A percentile compares a stretch with the other conserved stretches of the same genome.
These are phyloP conservation scores for Bellardia pandia DNA, from an alignment of 2,888 invertebrate genomes.

Conservation along the genomic window DNA sequence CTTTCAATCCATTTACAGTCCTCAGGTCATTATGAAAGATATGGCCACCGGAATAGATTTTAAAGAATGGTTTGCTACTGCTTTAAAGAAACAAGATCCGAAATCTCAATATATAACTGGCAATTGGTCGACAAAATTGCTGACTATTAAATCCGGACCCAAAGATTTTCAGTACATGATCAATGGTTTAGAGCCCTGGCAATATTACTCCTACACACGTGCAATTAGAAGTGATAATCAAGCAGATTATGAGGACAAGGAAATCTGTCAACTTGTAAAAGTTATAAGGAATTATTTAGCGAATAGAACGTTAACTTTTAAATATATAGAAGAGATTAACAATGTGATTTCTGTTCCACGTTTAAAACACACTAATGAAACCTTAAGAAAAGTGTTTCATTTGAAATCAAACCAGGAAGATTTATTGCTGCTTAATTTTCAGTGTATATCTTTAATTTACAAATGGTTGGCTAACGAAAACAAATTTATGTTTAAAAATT, in stretches of 20 bases:
- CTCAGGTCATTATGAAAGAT: slow-evolving; percentile 77
- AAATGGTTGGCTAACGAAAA: slow-evolving; percentile 81
- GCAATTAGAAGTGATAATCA: neutral
- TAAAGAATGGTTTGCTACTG: slow-evolving; percentile 83
- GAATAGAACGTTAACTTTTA: slow-evolving; percentile 78
- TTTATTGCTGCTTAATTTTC: slow-evolving; percentile 80
- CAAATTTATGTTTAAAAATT: slow-evolving; percentile 77
- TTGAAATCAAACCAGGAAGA: slow-evolving; percentile 2
- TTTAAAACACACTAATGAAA: neutral
- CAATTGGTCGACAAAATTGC: slow-evolving; percentile 83
- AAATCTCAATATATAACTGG: slow-evolving; percentile 84
- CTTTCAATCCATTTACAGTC: slow-evolving; percentile 77
- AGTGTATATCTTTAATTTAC: slow-evolving; percentile 84
- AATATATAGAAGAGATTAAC: slow-evolving; percentile 84
- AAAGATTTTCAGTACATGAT: slow-evolving; percentile 40
- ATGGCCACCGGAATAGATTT: slow-evolving; percentile 83
- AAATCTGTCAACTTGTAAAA: slow-evolving; percentile 76
- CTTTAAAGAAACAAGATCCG: slow-evolving; percentile 80
- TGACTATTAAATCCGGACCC: slow-evolving; percentile 74
- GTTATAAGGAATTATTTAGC: slow-evolving; percentile 45
- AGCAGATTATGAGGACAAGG: slow-evolving; percentile 1
- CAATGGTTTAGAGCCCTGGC: slow-evolving; percentile 52
- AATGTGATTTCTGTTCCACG: slow-evolving; percentile 32
- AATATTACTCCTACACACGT: slow-evolving; percentile 41
- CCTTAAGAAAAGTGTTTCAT: slow-evolving; percentile 27